phyloP scores from a whole-genome alignment of 2,113 vertebrate genomes.

The Pogona vitticeps region DNA sequence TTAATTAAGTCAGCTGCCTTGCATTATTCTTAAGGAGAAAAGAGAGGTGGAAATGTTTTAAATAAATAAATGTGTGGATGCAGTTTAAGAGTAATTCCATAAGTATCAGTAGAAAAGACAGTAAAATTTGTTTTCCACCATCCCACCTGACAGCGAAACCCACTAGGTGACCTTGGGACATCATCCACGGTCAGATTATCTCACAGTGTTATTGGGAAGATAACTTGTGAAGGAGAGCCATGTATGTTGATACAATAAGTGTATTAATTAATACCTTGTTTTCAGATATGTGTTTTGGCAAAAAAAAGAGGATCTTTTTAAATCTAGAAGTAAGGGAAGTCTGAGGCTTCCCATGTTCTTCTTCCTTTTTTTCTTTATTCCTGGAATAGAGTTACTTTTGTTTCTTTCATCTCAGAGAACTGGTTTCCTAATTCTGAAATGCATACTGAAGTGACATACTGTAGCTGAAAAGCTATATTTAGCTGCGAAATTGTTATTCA shows the following conservation, averaged over 20 bases:
- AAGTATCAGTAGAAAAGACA: too few relatives aligned
- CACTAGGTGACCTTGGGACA: too few relatives aligned
- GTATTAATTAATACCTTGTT: background rate
- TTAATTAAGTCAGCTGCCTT: too few relatives aligned
- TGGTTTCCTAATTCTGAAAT: background rate
- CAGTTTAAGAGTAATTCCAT: too few relatives aligned
- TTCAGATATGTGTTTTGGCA: background rate
- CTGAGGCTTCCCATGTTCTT: background rate
- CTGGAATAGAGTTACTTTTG: background rate
- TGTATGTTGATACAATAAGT: background rate
- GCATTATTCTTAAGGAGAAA: too few relatives aligned
- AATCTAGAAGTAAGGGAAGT: background rate
- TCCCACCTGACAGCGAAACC: too few relatives aligned
- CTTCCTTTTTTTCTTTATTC: background rate
- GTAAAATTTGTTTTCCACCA: too few relatives aligned
- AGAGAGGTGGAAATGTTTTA: background rate
- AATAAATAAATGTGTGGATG: background rate
- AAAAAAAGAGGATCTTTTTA: background rate
- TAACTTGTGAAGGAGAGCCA: too few relatives aligned
- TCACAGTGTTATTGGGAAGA: too few relatives aligned
- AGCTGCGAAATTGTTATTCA: background rate
- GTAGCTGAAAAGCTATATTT: constrained; percentile 6
- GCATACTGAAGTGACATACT: background rate
- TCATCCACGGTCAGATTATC: too few relatives aligned
- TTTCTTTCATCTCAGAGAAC: background rate